Percentiles rank a stretch among this genome's conserved stretches.
Conservation (phyloP, 2,113 vertebrate species). For the Anhinga anhinga region DNA sequence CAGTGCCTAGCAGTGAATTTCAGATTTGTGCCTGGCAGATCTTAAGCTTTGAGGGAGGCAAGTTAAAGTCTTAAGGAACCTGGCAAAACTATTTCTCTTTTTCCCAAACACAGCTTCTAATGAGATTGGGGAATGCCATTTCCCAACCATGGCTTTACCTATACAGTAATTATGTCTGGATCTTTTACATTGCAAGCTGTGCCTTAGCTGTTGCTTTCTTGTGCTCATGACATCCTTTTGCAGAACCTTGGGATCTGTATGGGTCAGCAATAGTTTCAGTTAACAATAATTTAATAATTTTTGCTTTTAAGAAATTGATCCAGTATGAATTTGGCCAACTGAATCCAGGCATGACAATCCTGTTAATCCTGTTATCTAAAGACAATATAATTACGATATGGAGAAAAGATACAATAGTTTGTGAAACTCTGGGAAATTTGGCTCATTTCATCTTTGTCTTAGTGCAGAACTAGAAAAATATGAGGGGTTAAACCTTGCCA, state of each 20-base stretch:
- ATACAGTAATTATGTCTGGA: neutral
- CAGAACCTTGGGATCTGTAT: neutral
- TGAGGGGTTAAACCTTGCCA: neutral
- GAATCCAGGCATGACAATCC: neutral
- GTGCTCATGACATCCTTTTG: neutral
- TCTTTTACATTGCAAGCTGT: neutral
- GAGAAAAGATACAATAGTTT: neutral
- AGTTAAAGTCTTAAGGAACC: neutral
- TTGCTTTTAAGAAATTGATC: neutral
- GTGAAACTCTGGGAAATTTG: neutral
- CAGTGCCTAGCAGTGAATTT: neutral
- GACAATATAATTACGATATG: neutral
- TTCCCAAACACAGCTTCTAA: neutral
- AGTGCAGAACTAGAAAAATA: neutral
- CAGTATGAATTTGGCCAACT: neutral
- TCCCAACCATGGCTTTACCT: neutral
- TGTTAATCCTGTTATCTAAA: neutral
- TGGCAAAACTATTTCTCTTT: neutral
- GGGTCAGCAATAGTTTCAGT: neutral
- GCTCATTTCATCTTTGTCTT: neutral
- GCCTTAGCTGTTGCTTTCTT: neutral
- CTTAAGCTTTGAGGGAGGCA: neutral
- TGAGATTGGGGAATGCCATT: neutral
- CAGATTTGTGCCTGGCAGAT: neutral
- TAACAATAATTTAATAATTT: neutral